A percentile compares a stretch with the other conserved stretches of the same genome.
These are phyloP conservation scores for Phoeniculus purpureus DNA, from an alignment of 2,797 vertebrate species.

Conservation along the genomic window DNA sequence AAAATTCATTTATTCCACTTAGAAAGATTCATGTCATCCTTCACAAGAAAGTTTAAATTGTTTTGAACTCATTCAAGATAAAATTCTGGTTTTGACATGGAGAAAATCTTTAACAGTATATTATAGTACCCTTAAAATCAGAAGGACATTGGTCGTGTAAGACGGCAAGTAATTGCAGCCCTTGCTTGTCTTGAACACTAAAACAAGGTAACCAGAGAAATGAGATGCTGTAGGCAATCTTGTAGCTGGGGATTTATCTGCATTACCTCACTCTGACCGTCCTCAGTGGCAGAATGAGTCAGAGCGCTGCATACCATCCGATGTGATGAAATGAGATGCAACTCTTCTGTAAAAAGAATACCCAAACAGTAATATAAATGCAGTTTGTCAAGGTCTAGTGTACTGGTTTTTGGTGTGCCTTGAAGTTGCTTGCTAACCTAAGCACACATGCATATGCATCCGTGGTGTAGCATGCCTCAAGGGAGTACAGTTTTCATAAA, in stretches of 20 bases:
- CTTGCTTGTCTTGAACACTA: neutral
- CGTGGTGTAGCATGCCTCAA: neutral
- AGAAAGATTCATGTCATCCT: neutral
- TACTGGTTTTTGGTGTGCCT: neutral
- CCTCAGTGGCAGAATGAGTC: conserved; percentile 58
- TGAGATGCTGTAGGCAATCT: conserved; percentile 12
- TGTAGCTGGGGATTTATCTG: conserved; percentile 60
- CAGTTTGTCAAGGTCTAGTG: neutral
- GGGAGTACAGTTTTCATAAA: neutral
- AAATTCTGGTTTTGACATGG: neutral
- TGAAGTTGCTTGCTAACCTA: neutral
- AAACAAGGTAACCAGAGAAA: neutral
- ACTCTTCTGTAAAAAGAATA: neutral
- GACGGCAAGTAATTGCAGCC: neutral
- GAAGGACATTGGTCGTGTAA: neutral
- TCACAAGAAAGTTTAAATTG: neutral
- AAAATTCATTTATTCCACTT: conserved; percentile 60
- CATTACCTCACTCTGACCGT: conserved; percentile 82
- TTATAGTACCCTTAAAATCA: conserved; percentile 11
- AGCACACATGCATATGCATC: neutral
- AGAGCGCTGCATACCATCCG: conserved; percentile 46
- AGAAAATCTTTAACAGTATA: neutral
- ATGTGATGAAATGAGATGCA: conserved; percentile 66
- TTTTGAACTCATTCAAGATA: neutral
- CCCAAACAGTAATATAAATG: neutral